Evolutionary conservation across 2,888 invertebrate species (phyloP), one percentile per base, ranked within the genome.

Genomic region (Anthrax anthrax): DNA sequence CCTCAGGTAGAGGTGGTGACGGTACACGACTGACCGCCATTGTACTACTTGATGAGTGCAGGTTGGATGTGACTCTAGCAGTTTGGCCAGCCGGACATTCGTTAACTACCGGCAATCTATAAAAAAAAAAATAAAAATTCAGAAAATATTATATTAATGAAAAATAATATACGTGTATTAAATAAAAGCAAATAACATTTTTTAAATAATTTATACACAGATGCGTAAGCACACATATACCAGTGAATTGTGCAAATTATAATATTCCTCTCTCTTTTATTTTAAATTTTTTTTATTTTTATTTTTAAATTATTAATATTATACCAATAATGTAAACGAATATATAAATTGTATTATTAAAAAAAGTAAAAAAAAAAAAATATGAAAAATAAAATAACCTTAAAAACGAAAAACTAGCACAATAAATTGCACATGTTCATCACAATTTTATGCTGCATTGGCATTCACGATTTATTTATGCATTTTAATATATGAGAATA

Each of bases 1-100:
- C 87, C 82, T 90, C 90, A 72, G 87, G 87, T 65, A 92, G 84
- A 60, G 87, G 86, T 70, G 92, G 92, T 75, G 91, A 92, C 67
- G 94, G 92, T 70, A 94, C 92, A 67, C 92, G 84, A 76, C 90
- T 89, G 73, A 91, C 90, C 76, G 91, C 89, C 89, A 88, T 88
- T 75, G 84, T 84, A 80, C 84, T 84, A 75, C 84, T 86, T 74
- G 73, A 75, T 70, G 79, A 77, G 72, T 80, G 78, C 73, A 78
- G 76, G 71, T 79, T 80, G 66, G 84, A 84, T 72, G 84, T 81
- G 72, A 85, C 84, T 78, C 86, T 83, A 78, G 84, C 84, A 79
- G 84, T 83, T 78, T 85, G 86, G 60, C 73, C 75, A 71, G 78
- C 77, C 72, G 78, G 77, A 78, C 80, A 80, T 73, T 81, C 80